Evolutionary conservation across 1,140 invertebrate species (phyloP).

Genomic region (Aphelinus atriplicis): DNA sequence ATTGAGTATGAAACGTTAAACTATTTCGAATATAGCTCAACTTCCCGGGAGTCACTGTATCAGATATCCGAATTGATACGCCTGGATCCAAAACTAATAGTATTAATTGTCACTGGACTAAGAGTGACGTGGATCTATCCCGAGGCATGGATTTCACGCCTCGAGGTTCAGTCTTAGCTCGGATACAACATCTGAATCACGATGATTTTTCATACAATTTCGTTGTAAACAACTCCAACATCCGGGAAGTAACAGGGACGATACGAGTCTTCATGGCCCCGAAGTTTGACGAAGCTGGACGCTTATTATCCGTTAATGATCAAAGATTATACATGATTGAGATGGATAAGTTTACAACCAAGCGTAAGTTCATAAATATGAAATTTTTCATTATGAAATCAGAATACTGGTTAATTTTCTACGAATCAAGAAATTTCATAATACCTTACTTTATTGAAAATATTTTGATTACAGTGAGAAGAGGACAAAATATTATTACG

Average conservation of each 20-base stretch:
- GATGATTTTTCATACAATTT: constrained; percentile 72
- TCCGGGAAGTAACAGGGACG: constrained; percentile 70
- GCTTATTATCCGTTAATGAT: constrained; percentile 71
- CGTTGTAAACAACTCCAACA: constrained; percentile 72
- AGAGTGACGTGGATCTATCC: constrained; percentile 79
- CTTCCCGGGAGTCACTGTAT: constrained; percentile 73
- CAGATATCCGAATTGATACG: constrained; percentile 65
- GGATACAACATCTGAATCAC: constrained; percentile 81
- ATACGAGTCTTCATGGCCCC: constrained; percentile 83
- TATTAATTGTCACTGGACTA: constrained; percentile 76
- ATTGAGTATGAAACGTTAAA: too few species aligned
- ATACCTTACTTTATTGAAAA: too few species aligned
- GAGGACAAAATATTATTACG: constrained; percentile 68
- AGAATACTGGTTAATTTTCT: too few species aligned
- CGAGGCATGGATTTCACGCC: constrained; percentile 83
- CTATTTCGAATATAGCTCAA: constrained; percentile 65
- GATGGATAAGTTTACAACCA: constrained; percentile 70
- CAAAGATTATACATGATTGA: constrained; percentile 80
- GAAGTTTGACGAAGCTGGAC: constrained; percentile 74
- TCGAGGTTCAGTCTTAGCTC: constrained; percentile 74
- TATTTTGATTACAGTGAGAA: constrained; percentile 60
- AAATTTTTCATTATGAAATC: too few species aligned
- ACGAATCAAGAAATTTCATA: too few species aligned
- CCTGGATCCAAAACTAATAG: constrained; percentile 39
- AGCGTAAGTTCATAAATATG: neutral